Evolutionary conservation across 2,113 vertebrate genomes (phyloP).

Genomic region (Uropsilus gracilis): DNA sequence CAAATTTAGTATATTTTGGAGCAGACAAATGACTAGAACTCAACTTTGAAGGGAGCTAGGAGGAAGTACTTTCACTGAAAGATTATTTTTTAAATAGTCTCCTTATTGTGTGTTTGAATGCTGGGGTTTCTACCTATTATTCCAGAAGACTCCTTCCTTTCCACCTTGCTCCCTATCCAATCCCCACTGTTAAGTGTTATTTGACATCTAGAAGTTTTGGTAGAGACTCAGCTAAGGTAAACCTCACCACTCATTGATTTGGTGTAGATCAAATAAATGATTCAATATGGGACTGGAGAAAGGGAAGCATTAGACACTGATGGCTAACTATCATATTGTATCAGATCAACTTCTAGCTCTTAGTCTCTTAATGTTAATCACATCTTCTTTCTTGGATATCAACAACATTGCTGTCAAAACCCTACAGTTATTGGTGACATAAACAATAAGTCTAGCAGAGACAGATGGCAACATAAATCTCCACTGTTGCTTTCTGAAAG

Average conservation of each 20-base stretch:
- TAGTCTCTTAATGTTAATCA: slow-evolving; percentile 49
- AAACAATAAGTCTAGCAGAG: slow-evolving; percentile 53
- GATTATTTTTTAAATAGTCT: background rate
- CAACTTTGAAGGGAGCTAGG: background rate
- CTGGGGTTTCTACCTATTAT: background rate
- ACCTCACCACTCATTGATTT: background rate
- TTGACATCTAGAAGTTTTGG: background rate
- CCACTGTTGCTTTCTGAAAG: background rate
- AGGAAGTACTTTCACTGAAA: background rate
- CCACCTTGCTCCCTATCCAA: background rate
- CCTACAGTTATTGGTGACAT: slow-evolving; percentile 42
- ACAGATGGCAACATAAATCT: slow-evolving; percentile 52
- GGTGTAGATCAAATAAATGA: background rate
- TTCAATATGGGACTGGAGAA: too few relatives aligned
- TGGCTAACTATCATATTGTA: background rate
- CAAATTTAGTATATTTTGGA: background rate
- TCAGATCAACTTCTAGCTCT: slow-evolving; percentile 12
- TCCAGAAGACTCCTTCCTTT: background rate
- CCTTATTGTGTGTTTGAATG: background rate
- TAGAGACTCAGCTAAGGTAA: background rate
- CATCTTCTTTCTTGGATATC: slow-evolving; percentile 37
- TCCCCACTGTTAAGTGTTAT: background rate
- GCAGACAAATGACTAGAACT: slow-evolving; percentile 5
- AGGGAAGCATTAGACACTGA: background rate
- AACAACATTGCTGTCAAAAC: slow-evolving; percentile 54